A percentile compares a stretch with the other conserved stretches of the same genome.
phyloP scores from a whole-genome alignment of 2,888 invertebrate species.

The Neoascia interrupta region DNA sequence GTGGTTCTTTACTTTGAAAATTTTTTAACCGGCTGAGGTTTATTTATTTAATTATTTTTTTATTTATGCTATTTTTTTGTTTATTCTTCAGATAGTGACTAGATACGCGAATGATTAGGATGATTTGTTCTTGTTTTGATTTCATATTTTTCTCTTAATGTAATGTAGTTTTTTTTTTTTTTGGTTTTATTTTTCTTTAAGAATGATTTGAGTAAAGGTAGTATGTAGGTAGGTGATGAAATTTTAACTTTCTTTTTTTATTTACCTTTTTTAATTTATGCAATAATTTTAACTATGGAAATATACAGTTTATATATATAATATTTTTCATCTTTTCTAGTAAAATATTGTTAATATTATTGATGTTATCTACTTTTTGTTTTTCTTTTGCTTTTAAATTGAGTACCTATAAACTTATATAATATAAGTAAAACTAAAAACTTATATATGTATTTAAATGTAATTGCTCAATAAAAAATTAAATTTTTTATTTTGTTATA shows the following conservation, averaged over 20 bases:
- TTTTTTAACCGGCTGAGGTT: conserved; percentile 63
- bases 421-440: conserved; percentile 38
- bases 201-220: conserved; percentile 68
- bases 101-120: conserved; percentile 68
- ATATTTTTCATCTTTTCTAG: conserved; percentile 57
- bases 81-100: conserved; percentile 60
- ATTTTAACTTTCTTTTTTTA: conserved; percentile 34
- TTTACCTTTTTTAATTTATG: conserved; percentile 42
- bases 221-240: conserved; percentile 67
- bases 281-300: conserved; percentile 67
- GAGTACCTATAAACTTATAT: conserved; percentile 53
- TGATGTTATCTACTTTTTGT: conserved; percentile 64
- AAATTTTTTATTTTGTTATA: conserved; percentile 36
- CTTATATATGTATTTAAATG: conserved; percentile 39
- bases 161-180: conserved; percentile 33
- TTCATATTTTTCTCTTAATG: conserved; percentile 50
- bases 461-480: neutral
- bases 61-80: no score
- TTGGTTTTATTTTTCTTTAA: conserved; percentile 40
- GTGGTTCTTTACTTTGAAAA: conserved; percentile 54
- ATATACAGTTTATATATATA: conserved; percentile 62
- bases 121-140: conserved; percentile 54
- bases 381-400: conserved; percentile 55
- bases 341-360: conserved; percentile 61
- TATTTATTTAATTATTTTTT: conserved; percentile 19